These are phyloP conservation scores for Triplophysa tibetana DNA, from an alignment of 2,113 vertebrate genomes.

Conservation along the genomic window DNA sequence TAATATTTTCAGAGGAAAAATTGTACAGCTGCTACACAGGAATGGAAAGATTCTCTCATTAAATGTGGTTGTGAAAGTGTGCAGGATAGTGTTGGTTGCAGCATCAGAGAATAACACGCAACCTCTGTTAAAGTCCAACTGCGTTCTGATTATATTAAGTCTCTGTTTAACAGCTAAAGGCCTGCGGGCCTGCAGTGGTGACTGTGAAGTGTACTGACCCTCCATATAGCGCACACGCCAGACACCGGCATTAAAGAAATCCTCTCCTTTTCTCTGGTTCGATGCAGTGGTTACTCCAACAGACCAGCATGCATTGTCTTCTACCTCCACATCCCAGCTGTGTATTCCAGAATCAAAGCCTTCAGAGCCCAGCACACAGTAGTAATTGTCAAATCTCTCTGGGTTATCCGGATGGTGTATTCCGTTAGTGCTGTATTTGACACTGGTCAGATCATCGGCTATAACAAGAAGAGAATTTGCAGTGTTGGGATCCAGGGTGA, in stretches of 20 bases:
- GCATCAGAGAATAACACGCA: slow-evolving; percentile 30
- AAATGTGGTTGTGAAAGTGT: slow-evolving; percentile 15
- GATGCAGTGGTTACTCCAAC: slow-evolving; percentile 37
- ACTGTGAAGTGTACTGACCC: background rate
- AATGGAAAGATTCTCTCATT: slow-evolving; percentile 37
- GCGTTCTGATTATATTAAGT: slow-evolving; percentile 23
- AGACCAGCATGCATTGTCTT: slow-evolving; percentile 32
- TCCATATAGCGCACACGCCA: slow-evolving; percentile 22
- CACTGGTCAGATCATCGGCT: slow-evolving; percentile 42
- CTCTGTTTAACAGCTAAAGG: slow-evolving; percentile 28
- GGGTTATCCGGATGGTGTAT: slow-evolving; percentile 41
- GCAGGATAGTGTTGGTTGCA: slow-evolving; percentile 12
- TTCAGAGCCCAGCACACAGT: slow-evolving; percentile 37
- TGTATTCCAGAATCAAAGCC: slow-evolving; percentile 39
- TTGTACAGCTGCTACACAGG: background rate
- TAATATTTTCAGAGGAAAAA: slow-evolving; percentile 25
- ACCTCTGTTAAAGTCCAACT: slow-evolving; percentile 34
- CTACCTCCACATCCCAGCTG: slow-evolving; percentile 39
- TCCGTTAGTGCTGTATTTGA: background rate
- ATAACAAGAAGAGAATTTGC: slow-evolving; percentile 27
- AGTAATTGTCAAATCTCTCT: slow-evolving; percentile 40
- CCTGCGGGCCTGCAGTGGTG: background rate
- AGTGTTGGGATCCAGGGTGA: slow-evolving; percentile 50
- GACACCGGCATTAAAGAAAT: background rate
- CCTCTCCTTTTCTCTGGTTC: background rate